A percentile compares a stretch with the other conserved stretches of the same genome.
Evolutionary conservation across 2,113 vertebrate genomes (phyloP).

Genomic region (Nesogale talazaci): DNA sequence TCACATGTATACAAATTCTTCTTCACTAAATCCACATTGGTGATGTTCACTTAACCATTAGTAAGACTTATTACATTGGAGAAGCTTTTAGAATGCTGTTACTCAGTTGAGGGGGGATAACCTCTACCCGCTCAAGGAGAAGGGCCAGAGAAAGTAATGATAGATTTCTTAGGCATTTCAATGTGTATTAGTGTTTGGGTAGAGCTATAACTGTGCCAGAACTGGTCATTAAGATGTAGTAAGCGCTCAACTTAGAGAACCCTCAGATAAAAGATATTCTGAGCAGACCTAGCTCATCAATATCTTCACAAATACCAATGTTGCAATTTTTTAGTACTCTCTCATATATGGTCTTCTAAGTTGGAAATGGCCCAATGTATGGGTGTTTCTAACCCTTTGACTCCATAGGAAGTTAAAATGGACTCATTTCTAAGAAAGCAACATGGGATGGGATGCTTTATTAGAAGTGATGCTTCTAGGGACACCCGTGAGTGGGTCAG

Average conservation of each 20-base stretch:
- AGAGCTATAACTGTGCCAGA: neutral
- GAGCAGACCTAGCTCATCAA: neutral
- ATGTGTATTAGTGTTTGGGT: neutral
- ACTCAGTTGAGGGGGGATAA: neutral
- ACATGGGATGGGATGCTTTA: neutral
- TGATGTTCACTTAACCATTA: neutral
- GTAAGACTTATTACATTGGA: neutral
- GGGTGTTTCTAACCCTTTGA: neutral
- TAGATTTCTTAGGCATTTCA: neutral
- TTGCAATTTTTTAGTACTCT: neutral
- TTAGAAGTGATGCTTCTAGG: no score
- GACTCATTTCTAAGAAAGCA: slow-evolving; percentile 16
- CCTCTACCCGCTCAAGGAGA: neutral
- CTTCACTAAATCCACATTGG: neutral
- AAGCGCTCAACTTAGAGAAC: neutral
- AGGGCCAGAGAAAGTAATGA: neutral
- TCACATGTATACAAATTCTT: neutral
- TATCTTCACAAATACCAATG: neutral
- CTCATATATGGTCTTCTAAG: neutral
- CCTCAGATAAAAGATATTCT: neutral
- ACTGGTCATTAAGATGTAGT: neutral
- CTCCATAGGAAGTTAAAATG: neutral
- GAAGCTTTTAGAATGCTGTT: neutral
- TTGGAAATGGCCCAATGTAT: neutral
- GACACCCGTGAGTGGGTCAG: neutral